phyloP scores from a whole-genome alignment of 2,888 invertebrate genomes.

The Drosophila pullipes region DNA sequence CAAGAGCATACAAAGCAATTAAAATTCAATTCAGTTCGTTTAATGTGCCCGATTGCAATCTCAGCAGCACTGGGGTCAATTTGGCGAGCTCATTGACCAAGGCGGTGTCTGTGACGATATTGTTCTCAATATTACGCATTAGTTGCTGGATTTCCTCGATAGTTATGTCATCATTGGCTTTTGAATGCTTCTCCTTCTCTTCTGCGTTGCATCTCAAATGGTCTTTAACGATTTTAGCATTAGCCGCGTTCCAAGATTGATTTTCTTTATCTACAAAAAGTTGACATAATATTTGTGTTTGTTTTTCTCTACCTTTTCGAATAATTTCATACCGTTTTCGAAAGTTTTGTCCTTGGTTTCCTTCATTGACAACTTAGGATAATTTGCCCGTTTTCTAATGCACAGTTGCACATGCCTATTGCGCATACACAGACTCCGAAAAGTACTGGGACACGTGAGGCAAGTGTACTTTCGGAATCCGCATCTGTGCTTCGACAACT shows the following conservation, averaged over 20 bases:
- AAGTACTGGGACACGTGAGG: not conserved
- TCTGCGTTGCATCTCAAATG: not conserved
- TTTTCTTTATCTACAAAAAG: not conserved
- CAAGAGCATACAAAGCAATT: not conserved
- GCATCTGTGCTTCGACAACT: constrained; percentile 27
- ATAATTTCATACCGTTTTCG: not conserved
- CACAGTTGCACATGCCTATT: constrained; percentile 26
- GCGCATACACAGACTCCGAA: not conserved
- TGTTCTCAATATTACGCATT: constrained; percentile 32
- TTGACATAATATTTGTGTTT: not conserved
- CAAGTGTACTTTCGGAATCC: constrained; percentile 1
- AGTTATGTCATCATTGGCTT: constrained; percentile 2
- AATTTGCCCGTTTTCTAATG: accelerated
- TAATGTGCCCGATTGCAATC: constrained; percentile 1
- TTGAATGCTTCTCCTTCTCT: not conserved
- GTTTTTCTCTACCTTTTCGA: not conserved
- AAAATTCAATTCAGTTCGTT: not conserved
- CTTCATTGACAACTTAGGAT: not conserved
- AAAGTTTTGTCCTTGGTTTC: no score
- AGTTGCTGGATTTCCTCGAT: constrained; percentile 23
- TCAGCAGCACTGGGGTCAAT: constrained; percentile 23
- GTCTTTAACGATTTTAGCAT: not conserved
- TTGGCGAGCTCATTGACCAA: constrained; percentile 25
- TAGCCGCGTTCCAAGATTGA: not conserved
- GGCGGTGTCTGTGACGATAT: constrained; percentile 4